These are phyloP conservation scores for Arbacia lixula DNA, from an alignment of 53 echinoderm and acorn worm species.

Conservation along the genomic window DNA sequence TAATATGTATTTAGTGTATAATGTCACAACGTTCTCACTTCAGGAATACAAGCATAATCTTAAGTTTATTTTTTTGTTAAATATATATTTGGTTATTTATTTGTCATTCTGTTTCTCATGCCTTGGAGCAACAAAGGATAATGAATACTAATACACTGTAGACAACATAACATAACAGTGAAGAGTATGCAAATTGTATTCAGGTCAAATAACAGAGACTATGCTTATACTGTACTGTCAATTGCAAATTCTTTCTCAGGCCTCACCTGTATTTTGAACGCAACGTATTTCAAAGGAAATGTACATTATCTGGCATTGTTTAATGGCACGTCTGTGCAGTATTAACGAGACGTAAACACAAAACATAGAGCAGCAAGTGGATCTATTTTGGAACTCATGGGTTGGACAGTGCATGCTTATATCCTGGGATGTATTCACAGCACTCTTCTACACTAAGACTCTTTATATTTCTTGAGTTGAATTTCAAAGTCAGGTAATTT, in stretches of 20 bases:
- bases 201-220: background rate
- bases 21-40: too few relatives aligned
- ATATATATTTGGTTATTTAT: too few relatives aligned
- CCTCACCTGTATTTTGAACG: conserved; percentile 13
- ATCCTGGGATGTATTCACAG: background rate
- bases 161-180: background rate
- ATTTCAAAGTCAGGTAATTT: too few relatives aligned
- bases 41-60: too few relatives aligned
- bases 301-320: background rate
- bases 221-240: background rate
- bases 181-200: background rate
- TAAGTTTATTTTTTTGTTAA: too few relatives aligned
- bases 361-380: too few relatives aligned
- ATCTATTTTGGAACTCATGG: background rate
- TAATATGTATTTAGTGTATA: too few relatives aligned
- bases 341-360: too few relatives aligned
- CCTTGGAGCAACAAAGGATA: background rate
- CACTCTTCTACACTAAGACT: background rate
- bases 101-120: background rate
- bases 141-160: background rate
- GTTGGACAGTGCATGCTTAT: background rate
- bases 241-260: background rate
- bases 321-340: background rate
- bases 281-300: too few relatives aligned
- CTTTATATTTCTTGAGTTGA: too few relatives aligned